Base-by-base conservation (phyloP, 2,113 vertebrate species). In the Dipodomys stephensi region DNA sequence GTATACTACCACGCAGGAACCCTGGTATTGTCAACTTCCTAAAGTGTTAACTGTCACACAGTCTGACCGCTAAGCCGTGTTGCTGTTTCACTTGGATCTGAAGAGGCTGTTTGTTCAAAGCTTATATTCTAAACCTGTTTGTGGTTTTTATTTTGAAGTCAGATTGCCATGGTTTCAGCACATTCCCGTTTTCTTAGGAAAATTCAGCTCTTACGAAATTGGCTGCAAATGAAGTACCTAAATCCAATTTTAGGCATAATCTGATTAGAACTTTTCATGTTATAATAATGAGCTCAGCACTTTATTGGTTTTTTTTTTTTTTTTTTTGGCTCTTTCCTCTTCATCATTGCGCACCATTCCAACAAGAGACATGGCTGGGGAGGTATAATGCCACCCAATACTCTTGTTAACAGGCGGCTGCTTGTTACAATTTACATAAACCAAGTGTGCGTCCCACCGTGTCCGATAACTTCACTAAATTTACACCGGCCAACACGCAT, bases 371-470 rank as follows among this genome's bases (percentile, higher is more conserved):
- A 83, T 92, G 89, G 83, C 91, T 97, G 97, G 97, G 94, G 97
- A 98, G 97, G 97, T 98, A 96, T 96, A 97, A 95, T 97, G 97
- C 97, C 97, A 98, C 92, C 97, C 96, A 97, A 95, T 95, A 87
- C 95, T 93, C 95, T 97, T 97, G 97, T 95, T 97, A 97, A 97
- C 97, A 97, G 98, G 97, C 98, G 98, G 97, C 95, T 97, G 97
- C 97, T 97, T 97, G 97, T 93, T 96, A 91, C 91, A 97, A 98
- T 98, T 98, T 98, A 98, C 96, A 96, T 97, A 98, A 98, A 98
- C 96, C 88, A 97, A 98, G 97, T 97, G 94, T 97, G 93, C 94
- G 90, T 96, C 97, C 96, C 97, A 98, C 96, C 97, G 97, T 98
- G 98, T 93, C 97, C 93, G 97, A 97, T 96, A 97, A 96, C 97